A percentile compares a stretch with the other conserved stretches of the same genome.
These are phyloP conservation scores for Clarias magur DNA, from an alignment of 2,113 vertebrate species.

Conservation along the genomic window DNA sequence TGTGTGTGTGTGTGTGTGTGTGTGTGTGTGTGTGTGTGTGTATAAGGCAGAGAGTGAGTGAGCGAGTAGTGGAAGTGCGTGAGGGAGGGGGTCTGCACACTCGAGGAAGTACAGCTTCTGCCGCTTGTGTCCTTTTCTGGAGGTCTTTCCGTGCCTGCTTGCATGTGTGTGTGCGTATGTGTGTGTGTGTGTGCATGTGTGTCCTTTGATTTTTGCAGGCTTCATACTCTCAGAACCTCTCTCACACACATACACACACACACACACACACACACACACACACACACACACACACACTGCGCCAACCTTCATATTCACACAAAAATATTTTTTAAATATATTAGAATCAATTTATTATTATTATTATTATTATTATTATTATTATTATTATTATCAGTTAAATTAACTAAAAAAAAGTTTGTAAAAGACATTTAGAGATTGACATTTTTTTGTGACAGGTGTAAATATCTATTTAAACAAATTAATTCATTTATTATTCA, in stretches of 20 bases:
- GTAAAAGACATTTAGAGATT: background rate
- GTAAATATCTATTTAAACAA: background rate
- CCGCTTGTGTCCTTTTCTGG: conserved; percentile 39
- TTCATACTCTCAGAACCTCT: background rate
- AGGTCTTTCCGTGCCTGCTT: conserved; percentile 11
- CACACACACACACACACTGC: background rate
- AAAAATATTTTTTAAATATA: background rate
- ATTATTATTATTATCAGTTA: background rate
- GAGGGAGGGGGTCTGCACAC: conserved; percentile 30
- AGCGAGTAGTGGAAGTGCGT: conserved; percentile 24
- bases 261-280: no score
- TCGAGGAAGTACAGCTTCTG: conserved; percentile 39
- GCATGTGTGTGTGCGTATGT: background rate
- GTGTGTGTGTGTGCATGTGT: conserved; percentile 10
- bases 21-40: conserved; percentile 28
- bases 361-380: background rate
- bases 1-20: conserved; percentile 44
- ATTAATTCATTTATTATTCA: no score
- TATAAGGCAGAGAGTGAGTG: conserved; percentile 30
- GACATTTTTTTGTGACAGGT: background rate
- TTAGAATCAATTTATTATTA: background rate
- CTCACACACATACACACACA: no score
- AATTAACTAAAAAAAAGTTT: no score
- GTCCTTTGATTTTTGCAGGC: conserved; percentile 5
- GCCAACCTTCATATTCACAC: background rate